These are phyloP conservation scores for Mimumesa dahlbomi DNA, from an alignment of 2,888 invertebrate species.

Conservation along the genomic window DNA sequence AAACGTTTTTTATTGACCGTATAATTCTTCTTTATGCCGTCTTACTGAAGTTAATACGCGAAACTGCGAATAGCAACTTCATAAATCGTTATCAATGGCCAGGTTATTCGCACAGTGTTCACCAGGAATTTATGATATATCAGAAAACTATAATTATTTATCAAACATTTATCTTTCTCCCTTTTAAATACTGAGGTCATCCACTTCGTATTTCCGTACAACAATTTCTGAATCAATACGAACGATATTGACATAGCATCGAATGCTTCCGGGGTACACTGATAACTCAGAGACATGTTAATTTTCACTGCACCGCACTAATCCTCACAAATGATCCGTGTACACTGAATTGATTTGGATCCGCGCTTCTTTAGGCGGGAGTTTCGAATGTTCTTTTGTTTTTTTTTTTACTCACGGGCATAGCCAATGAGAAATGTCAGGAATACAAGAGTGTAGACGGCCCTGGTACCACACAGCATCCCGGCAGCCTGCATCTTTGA, in stretches of 20 bases:
- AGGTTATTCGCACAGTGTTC: too few species aligned
- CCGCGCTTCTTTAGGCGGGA: slow-evolving; percentile 24
- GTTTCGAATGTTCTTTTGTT: slow-evolving; percentile 51
- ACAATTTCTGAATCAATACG: too few species aligned
- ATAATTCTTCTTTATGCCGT: too few species aligned
- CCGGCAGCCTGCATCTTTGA: slow-evolving; percentile 77
- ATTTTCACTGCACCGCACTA: slow-evolving; percentile 43
- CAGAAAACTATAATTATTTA: too few species aligned
- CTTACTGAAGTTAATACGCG: too few species aligned
- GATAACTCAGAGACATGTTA: not conserved
- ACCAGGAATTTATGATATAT: too few species aligned
- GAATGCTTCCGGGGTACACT: not conserved
- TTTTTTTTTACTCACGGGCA: slow-evolving; percentile 72
- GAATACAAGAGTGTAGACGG: slow-evolving; percentile 65
- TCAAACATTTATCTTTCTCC: too few species aligned
- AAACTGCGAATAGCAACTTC: too few species aligned
- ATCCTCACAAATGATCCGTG: not conserved
- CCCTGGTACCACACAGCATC: slow-evolving; percentile 76
- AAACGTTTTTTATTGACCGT: too few species aligned
- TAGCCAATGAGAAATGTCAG: slow-evolving; percentile 68
- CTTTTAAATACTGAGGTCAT: too few species aligned
- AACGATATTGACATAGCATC: not conserved
- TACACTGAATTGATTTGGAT: slow-evolving; percentile 14
- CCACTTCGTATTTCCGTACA: too few species aligned
- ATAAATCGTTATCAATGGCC: too few species aligned